Percentiles rank a stretch among this genome's conserved stretches.
Evolutionary conservation across 2,888 invertebrate genomes (phyloP).

Genomic region (Stenoptilia bipunctidactyla): DNA sequence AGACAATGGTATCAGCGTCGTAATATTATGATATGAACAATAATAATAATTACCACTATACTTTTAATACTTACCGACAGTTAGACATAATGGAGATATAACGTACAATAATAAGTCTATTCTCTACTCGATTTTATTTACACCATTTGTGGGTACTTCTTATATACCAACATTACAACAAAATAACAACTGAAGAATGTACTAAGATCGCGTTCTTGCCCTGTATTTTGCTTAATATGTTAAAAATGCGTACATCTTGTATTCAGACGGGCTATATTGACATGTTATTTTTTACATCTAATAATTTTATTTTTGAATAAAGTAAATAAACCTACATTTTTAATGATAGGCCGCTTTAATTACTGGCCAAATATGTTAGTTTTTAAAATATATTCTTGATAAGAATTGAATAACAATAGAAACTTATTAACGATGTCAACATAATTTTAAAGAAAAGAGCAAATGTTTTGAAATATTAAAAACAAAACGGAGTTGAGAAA

Average conservation of each 20-base stretch:
- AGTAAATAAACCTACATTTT: too few relatives aligned
- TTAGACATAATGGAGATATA: constrained; percentile 57
- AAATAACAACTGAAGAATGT: constrained; percentile 32
- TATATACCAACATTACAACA: constrained; percentile 28
- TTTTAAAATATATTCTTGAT: too few relatives aligned
- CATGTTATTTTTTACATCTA: too few relatives aligned
- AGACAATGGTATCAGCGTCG: constrained; percentile 74
- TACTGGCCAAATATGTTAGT: background rate
- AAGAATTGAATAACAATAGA: too few relatives aligned
- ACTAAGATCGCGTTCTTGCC: constrained; percentile 26
- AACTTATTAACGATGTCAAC: too few relatives aligned
- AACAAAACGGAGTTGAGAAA: too few relatives aligned
- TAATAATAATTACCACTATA: constrained; percentile 72
- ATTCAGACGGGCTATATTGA: too few relatives aligned
- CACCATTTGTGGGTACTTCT: constrained; percentile 34
- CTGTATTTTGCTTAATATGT: too few relatives aligned
- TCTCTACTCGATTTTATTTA: constrained; percentile 46
- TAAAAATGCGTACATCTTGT: too few relatives aligned
- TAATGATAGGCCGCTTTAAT: constrained; percentile 1
- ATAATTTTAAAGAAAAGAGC: too few relatives aligned
- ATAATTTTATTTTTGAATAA: too few relatives aligned
- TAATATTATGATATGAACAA: constrained; percentile 78
- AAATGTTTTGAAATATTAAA: too few relatives aligned
- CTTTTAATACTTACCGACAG: constrained; percentile 45
- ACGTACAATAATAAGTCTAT: constrained; percentile 54